Evolutionary conservation across 1,140 invertebrate genomes (phyloP).

Genomic region (Metopolophium dirhodum): DNA sequence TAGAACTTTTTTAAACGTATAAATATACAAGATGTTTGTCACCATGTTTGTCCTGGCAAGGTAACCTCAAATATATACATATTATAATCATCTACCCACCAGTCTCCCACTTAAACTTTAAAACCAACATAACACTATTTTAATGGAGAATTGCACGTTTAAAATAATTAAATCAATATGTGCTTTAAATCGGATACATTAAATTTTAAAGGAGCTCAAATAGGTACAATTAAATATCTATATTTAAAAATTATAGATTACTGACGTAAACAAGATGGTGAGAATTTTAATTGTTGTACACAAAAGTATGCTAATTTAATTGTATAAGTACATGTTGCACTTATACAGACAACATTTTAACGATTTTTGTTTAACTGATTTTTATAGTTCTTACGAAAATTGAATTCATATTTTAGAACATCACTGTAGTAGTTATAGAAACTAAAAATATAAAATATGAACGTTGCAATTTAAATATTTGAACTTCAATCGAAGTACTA

Average conservation of each 20-base stretch:
- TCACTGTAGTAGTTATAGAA: too few species aligned
- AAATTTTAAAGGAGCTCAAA: background rate
- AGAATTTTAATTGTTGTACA: too few species aligned
- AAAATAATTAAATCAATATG: background rate
- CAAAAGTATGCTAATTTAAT: too few species aligned
- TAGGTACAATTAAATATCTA: background rate
- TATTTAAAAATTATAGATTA: background rate
- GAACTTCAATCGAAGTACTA: background rate
- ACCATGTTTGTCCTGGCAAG: background rate
- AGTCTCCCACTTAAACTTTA: background rate
- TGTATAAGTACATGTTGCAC: too few species aligned
- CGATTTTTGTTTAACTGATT: too few species aligned
- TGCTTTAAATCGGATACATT: background rate
- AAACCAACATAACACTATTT: background rate
- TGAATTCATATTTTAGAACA: too few species aligned
- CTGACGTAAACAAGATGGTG: too few species aligned
- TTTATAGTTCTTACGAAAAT: too few species aligned
- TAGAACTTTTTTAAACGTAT: background rate
- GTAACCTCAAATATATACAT: background rate
- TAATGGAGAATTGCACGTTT: background rate
- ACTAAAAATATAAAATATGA: background rate
- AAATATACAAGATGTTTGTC: background rate
- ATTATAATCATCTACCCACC: background rate
- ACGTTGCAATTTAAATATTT: background rate
- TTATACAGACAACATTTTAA: too few species aligned